Evolutionary conservation across 2,797 vertebrate species (phyloP), one percentile per base, ranked within the genome.

Genomic region (Nothura maculosa): DNA sequence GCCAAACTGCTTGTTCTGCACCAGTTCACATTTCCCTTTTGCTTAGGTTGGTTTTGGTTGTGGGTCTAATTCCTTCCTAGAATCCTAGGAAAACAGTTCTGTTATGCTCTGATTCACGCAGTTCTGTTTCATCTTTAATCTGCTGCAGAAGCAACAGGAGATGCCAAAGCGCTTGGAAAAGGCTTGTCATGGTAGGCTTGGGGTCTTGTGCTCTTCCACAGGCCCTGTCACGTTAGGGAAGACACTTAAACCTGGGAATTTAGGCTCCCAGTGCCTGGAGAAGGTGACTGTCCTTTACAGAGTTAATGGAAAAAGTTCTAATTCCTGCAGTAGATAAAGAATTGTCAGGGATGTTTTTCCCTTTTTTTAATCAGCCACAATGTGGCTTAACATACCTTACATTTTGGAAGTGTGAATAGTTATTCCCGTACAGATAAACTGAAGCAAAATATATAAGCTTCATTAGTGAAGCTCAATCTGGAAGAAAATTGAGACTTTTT

Each of bases 61-160:
- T 43, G 74, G 11, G 24, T 90, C 83, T 47, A 45, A 50, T 87
- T 87, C 64, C 25, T 20, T 82, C 48, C 58, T 25, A 13, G 14
- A 18, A 34, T 58, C 89, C 19, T 10, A 4, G 79, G 63, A 57
- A 77, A 94, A 15, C 24, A 8, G 20, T 25, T 82, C 79, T 32
- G 32, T 43, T 70, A 72, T 76, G 50, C 12, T 79, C 81, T 43
- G 84, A 52, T 50, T 77, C 61, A 2, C 12, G 60, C 3, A 2
- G 61, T 85, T 54, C 60, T 73, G n/a, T 63, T 90, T 85, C 60
- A 17, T 90, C 57, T 74, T 52, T 67, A 28, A 43, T 74, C n/a
- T 60, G 60, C 58, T 45, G 57, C 87, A 91, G 87, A 54, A 85
- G 57, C 40, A 18, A 2, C 1, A 13, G 14, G 54, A 70, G 57